Conservation (phyloP, 2,888 invertebrate species). For the Autographa pulchrina region DNA sequence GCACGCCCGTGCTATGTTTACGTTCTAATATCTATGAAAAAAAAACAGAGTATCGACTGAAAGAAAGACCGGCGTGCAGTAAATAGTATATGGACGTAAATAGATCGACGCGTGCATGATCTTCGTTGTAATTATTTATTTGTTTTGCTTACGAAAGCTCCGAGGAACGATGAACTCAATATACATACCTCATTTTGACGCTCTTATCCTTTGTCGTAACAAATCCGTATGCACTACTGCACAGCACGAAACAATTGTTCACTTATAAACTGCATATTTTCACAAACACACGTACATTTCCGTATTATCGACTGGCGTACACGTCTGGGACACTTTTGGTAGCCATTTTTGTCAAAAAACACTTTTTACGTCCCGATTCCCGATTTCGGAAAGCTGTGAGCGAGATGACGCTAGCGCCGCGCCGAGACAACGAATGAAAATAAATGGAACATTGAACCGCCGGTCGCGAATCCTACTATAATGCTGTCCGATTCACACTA, state of each 20-base stretch:
- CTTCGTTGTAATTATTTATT: conserved; percentile 83
- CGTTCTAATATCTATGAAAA: conserved; percentile 72
- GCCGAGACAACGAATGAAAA: conserved; percentile 76
- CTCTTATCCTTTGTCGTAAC: conserved; percentile 85
- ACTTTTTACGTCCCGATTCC: conserved; percentile 81
- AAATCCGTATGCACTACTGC: conserved; percentile 87
- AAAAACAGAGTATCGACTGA: conserved; percentile 70
- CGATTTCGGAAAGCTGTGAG: conserved; percentile 80
- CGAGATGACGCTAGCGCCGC: conserved; percentile 83
- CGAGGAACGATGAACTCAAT: conserved; percentile 79
- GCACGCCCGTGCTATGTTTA: conserved; percentile 78
- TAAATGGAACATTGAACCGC: conserved; percentile 79
- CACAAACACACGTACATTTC: conserved; percentile 82
- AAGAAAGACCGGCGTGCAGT: conserved; percentile 71
- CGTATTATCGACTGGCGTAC: conserved; percentile 77
- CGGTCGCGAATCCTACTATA: conserved; percentile 59
- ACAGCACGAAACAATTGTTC: conserved; percentile 87
- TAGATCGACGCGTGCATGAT: conserved; percentile 79
- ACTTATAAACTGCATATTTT: conserved; percentile 86
- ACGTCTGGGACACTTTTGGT: conserved; percentile 79
- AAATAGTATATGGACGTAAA: conserved; percentile 78
- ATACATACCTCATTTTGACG: conserved; percentile 87
- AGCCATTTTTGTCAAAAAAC: conserved; percentile 87
- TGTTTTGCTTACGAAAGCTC: conserved; percentile 86
- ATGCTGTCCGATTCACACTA: conserved; percentile 52